phyloP scores from a whole-genome alignment of 2,888 invertebrate genomes.

The Hirtodrosophila trivittata region DNA sequence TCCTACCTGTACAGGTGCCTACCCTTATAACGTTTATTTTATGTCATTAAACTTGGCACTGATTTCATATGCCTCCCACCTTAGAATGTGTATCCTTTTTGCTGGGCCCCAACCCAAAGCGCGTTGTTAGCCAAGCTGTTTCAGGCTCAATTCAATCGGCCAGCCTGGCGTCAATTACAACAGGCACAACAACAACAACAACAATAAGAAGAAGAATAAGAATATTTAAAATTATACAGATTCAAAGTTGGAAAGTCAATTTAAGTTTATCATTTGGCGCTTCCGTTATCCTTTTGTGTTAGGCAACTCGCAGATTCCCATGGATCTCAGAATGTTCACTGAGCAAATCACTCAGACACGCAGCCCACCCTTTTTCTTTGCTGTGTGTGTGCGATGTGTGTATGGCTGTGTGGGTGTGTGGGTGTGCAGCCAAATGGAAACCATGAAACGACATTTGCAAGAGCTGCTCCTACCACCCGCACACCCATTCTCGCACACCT shows the following conservation, averaged over 20 bases:
- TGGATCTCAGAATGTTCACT: conserved; percentile 39
- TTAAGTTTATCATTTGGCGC: conserved; percentile 62
- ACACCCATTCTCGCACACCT: not conserved
- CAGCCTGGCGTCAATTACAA: conserved; percentile 20
- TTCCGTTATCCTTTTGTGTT: conserved; percentile 36
- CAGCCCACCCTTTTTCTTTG: no score
- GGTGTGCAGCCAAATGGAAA: conserved; percentile 61
- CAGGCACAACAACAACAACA: conserved; percentile 1
- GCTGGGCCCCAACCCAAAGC: no score
- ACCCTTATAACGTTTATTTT: no score
- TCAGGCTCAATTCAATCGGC: conserved; percentile 27
- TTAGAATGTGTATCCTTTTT: no score
- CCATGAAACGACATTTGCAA: conserved; percentile 54
- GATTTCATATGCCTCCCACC: no score
- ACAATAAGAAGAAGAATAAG: conserved; percentile 12
- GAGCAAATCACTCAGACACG: conserved; percentile 50
- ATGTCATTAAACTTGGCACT: no score
- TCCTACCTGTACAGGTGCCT: no score
- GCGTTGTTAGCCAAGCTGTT: conserved; percentile 58
- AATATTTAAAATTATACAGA: conserved; percentile 48
- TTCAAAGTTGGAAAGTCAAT: conserved; percentile 47
- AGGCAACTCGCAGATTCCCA: conserved; percentile 13
- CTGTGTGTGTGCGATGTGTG: conserved; percentile 2
- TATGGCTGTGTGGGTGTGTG: conserved; percentile 16
- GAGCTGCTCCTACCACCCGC: conserved; percentile 13